phyloP scores from a whole-genome alignment of 2,888 invertebrate genomes.

The Scaptomyza parva region DNA sequence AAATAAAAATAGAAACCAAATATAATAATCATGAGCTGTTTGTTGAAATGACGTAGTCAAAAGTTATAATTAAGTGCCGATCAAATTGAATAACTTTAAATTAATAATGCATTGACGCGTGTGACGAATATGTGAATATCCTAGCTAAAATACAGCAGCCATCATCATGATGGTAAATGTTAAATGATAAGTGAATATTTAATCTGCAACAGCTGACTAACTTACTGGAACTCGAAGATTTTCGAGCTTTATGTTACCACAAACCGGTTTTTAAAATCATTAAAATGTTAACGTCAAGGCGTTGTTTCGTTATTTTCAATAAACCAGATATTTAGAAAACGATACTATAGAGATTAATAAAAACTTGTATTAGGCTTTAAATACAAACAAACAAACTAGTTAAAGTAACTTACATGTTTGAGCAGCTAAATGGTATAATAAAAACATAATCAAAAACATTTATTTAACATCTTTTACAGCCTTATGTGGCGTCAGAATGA shows the following conservation, averaged over 20 bases:
- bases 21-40: conserved; percentile 56
- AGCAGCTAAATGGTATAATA: background rate
- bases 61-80: conserved; percentile 72
- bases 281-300: conserved; percentile 9
- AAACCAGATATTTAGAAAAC: conserved; percentile 24
- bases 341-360: conserved; percentile 6
- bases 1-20: conserved; percentile 33
- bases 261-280: conserved; percentile 22
- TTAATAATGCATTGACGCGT: conserved; percentile 32
- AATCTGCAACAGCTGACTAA: conserved; percentile 10
- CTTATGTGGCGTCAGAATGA: too few species aligned
- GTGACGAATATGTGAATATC: conserved; percentile 61
- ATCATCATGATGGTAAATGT: conserved; percentile 12
- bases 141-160: conserved; percentile 13
- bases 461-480: too few species aligned
- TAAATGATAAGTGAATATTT: conserved; percentile 14
- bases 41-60: conserved; percentile 71
- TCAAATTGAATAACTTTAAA: conserved; percentile 65
- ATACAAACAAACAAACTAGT: background rate
- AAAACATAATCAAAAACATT: background rate
- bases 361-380: conserved; percentile 1
- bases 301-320: conserved; percentile 17
- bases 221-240: conserved; percentile 1
- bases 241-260: conserved; percentile 2
- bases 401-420: background rate